Base-by-base conservation (phyloP, 2,888 invertebrate genomes). In the Chaitophorus viminalis region DNA sequence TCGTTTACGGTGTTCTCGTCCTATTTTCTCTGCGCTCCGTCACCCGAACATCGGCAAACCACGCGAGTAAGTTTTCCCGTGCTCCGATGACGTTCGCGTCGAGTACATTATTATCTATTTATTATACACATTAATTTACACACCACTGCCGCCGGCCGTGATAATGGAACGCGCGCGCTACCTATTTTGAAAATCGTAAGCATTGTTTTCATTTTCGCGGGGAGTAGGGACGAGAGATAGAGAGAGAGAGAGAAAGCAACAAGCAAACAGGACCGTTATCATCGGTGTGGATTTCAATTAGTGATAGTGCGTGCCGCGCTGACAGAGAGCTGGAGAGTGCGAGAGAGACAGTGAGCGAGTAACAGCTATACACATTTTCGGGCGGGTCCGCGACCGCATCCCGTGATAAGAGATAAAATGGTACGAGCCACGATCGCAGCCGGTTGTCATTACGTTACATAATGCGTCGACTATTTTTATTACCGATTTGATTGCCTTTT, bases 341-440 rank as follows among this genome's bases (percentile, higher is more conserved):
- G 36, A 79, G 36, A 6, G 36, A 52, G n/a, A 8, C 17, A 68
- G 29, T 31, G 14, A 31, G 29, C 29, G 70, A 29, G 36, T 76
- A 84, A 36, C 31, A 82, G 46, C 70, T 78, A n/a, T n/a, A 72
- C 78, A 74, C 86, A 60, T 79, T 79, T 75, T 75, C 87, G 87
- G 87, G 87, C 81, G 87, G 87, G 87, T 87, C 87, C 74, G 72
- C 75, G 77, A 65, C 78, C 4, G 86, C 54, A 39, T 79, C 86
- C 17, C 36, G 65, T 87, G 87, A 87, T 87, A 87, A 87, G 72
- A 87, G 87, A 87, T 87, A 87, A 87, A 75, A 39, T 60, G 54
- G 17, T 60, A 29, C 79, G 60, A 70, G 39, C 65, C 65, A 72
- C 81, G 81, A 65, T 75, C 87, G 87, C 74, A 46, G 79, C 86